Evolutionary conservation across 2,113 vertebrate genomes (phyloP).

Genomic region (Podiceps cristatus): DNA sequence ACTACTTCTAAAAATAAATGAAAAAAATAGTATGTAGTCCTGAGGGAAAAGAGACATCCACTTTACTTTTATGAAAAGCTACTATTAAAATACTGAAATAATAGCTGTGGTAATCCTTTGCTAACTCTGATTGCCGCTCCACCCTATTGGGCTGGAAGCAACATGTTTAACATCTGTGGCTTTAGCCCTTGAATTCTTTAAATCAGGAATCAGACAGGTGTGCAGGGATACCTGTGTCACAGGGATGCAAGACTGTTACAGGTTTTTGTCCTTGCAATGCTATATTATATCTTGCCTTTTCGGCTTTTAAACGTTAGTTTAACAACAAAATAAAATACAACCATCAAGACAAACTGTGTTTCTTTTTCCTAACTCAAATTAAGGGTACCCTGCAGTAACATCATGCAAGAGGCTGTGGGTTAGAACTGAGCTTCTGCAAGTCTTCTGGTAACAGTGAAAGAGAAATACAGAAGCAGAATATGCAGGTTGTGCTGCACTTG

Average conservation of each 20-base stretch:
- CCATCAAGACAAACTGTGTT: neutral
- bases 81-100: neutral
- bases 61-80: neutral
- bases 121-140: neutral
- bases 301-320: neutral
- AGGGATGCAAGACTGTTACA: neutral
- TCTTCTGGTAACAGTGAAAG: neutral
- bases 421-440: neutral
- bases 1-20: neutral
- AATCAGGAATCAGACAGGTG: neutral
- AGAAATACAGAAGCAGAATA: neutral
- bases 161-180: neutral
- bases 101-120: neutral
- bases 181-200: neutral
- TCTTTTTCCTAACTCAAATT: neutral
- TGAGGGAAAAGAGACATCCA: neutral
- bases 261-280: neutral
- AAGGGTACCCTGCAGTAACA: neutral
- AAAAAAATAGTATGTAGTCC: neutral
- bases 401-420: neutral
- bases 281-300: neutral
- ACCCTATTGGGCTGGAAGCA: neutral
- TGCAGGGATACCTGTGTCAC: neutral
- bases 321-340: neutral
- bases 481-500: neutral